Evolutionary conservation across 2,888 invertebrate species (phyloP), one percentile per base, ranked within the genome.

Genomic region (Ornithoptera priamus): DNA sequence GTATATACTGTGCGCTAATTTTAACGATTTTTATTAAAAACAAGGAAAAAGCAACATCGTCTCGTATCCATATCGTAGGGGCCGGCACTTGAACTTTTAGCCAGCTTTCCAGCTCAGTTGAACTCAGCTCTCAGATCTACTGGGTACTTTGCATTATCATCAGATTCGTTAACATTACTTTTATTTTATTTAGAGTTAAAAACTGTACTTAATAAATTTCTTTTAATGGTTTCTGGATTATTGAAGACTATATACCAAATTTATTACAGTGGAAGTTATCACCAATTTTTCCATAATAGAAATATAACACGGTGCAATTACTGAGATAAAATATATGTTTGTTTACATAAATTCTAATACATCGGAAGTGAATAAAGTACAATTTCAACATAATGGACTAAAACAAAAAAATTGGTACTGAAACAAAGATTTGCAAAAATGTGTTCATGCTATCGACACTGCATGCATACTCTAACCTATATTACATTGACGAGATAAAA

Each of bases 401-500:
- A 53, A 53, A 3, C 2, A 53, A n/a, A n/a, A 53, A n/a, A 50
- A 50, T 46, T 10, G 5, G 15, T 53, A 53, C 53, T 6, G 15
- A 53, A 53, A 53, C 4, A n/a, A n/a, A 53, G n/a, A 18, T 53
- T n/a, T 53, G n/a, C n/a, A 53, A 53, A n/a, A 12, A 53, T 18
- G n/a, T 53, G 39, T 36, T 50, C 66, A 69, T 66, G 62, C 66
- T 30, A 65, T 30, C 22, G 36, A 62, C 50, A 62, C 46, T 53
- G 36, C 65, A 70, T 70, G 66, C 66, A 63, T 53, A 50, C 5
- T 8, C 65, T 69, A 65, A 22, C 64, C 56, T 59, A 60, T 59
- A 58, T 22, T 15, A 39, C 46, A 36, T 46, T 46, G 20, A 39
- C 30, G 30, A 53, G 18, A 46, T 62, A 61, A 61, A 10, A 65